Evolutionary conservation across 2,113 vertebrate species (phyloP).

Genomic region (Perca fluviatilis): DNA sequence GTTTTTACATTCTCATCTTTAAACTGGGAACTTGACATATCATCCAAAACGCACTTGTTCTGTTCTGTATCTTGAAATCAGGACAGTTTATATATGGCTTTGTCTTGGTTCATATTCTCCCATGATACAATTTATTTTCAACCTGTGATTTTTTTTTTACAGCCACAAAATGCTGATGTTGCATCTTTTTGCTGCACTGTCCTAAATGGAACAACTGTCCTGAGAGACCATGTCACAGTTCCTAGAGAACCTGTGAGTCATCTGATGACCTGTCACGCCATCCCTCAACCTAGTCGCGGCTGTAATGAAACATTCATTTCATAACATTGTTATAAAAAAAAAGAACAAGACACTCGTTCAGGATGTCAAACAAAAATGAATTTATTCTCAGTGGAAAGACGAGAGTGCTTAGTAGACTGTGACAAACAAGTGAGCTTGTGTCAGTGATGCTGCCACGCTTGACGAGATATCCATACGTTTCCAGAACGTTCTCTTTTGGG

Average conservation of each 20-base stretch:
- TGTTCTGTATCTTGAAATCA: not conserved
- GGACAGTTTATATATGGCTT: conserved; percentile 5
- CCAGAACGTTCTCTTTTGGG: conserved; percentile 71
- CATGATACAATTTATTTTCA: conserved; percentile 35
- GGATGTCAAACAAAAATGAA: conserved; percentile 70
- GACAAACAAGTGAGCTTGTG: conserved; percentile 65
- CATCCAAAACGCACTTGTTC: not conserved
- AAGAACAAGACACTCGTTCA: conserved; percentile 39
- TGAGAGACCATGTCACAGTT: conserved; percentile 15
- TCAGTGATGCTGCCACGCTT: conserved; percentile 44
- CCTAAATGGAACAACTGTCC: conserved; percentile 46
- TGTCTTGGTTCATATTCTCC: conserved; percentile 12
- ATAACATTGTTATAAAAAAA: conserved; percentile 5
- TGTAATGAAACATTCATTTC: conserved; percentile 27
- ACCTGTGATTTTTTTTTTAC: conserved; percentile 31
- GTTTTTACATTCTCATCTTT: conserved; percentile 3
- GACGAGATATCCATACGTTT: conserved; percentile 60
- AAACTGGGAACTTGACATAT: not conserved
- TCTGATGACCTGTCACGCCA: conserved; percentile 26
- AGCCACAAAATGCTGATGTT: conserved; percentile 19
- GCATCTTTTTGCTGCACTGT: conserved; percentile 34
- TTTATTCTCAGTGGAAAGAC: conserved; percentile 82
- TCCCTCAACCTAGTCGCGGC: conserved; percentile 11
- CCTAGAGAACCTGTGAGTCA: conserved; percentile 47
- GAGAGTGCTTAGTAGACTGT: conserved; percentile 67